Evolutionary conservation across 2,113 vertebrate species (phyloP).

Genomic region (Otis tarda): DNA sequence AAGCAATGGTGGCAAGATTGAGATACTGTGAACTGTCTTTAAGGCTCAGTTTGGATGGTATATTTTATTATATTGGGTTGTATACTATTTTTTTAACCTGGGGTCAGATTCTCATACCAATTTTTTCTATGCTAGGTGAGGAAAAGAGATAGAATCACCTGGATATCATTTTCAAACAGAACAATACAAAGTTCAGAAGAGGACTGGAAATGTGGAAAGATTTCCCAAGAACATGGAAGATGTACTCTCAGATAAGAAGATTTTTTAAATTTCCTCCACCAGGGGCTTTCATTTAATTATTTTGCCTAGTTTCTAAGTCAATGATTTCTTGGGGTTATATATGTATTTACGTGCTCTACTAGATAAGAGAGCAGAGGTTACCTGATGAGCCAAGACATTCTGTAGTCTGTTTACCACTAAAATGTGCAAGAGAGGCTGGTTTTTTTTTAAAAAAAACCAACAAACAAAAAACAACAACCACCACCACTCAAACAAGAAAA

Average conservation of each 20-base stretch:
- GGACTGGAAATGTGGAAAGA: background rate
- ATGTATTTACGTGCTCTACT: rapidly evolving
- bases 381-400: background rate
- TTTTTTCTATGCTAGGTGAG: background rate
- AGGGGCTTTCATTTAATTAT: background rate
- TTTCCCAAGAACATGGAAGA: background rate
- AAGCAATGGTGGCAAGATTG: background rate
- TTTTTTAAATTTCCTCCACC: background rate
- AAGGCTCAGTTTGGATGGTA: background rate
- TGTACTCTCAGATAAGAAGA: background rate
- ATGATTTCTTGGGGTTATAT: background rate
- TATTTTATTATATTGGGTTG: background rate
- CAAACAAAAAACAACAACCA: no score
- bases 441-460: background rate
- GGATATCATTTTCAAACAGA: background rate
- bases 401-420: background rate
- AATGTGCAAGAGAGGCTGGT: background rate
- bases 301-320: background rate
- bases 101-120: background rate
- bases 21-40: background rate
- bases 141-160: background rate
- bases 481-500: background rate
- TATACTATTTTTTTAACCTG: background rate
- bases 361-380: background rate
- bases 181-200: background rate